Conservation (phyloP, 2,113 vertebrate genomes). For the Agapornis roseicollis region DNA sequence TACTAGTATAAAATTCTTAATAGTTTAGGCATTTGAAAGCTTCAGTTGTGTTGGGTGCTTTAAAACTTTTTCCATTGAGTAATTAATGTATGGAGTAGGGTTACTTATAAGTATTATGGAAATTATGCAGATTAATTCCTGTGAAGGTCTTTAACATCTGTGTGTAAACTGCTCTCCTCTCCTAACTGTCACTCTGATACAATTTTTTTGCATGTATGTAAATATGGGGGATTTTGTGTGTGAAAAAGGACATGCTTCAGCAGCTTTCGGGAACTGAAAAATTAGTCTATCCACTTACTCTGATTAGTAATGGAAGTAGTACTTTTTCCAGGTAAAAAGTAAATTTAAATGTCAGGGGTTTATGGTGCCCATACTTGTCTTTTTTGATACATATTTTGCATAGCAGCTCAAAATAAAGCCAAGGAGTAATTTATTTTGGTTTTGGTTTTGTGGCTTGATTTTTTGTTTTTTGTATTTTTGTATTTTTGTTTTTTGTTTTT, state of each 20-base stretch:
- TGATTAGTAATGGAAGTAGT: not conserved
- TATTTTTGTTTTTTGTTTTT: not conserved
- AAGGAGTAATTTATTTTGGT: not conserved
- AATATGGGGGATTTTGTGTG: not conserved
- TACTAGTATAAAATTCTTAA: not conserved
- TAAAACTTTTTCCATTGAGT: not conserved
- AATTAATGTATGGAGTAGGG: not conserved
- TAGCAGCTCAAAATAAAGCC: not conserved
- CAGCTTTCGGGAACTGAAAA: slow-evolving; percentile 34
- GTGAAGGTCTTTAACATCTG: not conserved
- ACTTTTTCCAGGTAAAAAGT: not conserved
- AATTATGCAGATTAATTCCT: not conserved
- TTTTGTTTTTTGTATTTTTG: too few relatives aligned
- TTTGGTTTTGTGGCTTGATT: not conserved
- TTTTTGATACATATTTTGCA: slow-evolving; percentile 15
- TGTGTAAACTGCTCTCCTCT: not conserved
- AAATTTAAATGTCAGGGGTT: slow-evolving; percentile 2
- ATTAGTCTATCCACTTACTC: not conserved
- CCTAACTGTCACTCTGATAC: not conserved
- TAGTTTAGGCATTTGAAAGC: not conserved
- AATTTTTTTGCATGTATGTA: not conserved
- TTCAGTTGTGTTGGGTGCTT: not conserved
- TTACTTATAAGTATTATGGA: slow-evolving; percentile 2
- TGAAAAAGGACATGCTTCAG: not conserved
- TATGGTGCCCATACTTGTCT: slow-evolving; percentile 1